Base-by-base conservation (phyloP, 2,888 invertebrate species). In the Stenodera caucasica region DNA sequence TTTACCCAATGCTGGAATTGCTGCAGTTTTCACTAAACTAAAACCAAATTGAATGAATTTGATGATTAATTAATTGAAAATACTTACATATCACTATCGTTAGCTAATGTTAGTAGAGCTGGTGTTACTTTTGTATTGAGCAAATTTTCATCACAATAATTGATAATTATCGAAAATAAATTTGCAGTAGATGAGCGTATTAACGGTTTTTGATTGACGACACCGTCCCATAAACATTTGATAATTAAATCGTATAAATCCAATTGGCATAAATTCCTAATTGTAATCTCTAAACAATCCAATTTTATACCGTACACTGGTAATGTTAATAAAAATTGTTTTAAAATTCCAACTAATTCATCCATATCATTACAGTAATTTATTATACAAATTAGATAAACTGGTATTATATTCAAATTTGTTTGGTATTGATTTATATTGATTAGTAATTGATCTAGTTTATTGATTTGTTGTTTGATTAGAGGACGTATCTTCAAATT, bases 91-190 rank as follows among this genome's bases (percentile, higher is more conserved):
- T 90, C 88, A 61, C 84, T 82, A 77, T 90, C 90, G 73, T 84
- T 87, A 35, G 88, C 88, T 37, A 90, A 79, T 0, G 90, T 90
- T 49, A 90, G 85, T 21, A 90, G 82, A 23, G 89, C 89, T n/a
- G 89, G 89, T 21, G 86, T 83, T 45, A 89, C 82, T 73, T 86
- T 83, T 4, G 84, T 78, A 32, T 84, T 83, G 14, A 88, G 81
- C 57, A 86, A 77, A 49, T 78, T 79, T 64, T 88, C 86, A 55
- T 82, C 81, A 52, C 87, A 82, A 50, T 80, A 79, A 50, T 82
- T 81, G 57, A 87, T 82, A 30, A 86, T 78, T 35, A 83, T 78
- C 63, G 84, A 83, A 77, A 89, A 86, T 55, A 90, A 75, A 40
- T 82, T 79, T 9, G 87, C 87, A 0, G 88, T 82, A n/a, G 85